Evolutionary conservation across 2,888 invertebrate genomes (phyloP).

Genomic region (Noctua pronuba): DNA sequence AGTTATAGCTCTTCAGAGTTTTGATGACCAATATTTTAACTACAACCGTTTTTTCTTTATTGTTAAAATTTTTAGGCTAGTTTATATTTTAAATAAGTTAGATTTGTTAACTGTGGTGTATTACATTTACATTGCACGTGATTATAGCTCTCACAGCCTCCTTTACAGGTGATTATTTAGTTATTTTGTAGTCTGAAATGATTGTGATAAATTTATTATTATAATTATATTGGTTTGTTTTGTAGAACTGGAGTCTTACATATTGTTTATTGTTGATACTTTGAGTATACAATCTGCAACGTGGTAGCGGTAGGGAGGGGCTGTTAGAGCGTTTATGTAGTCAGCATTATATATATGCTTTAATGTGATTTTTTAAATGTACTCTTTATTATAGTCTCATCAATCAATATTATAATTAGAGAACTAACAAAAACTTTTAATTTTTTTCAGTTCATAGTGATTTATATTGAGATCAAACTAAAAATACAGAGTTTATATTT

Average conservation of each 20-base stretch:
- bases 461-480: slow-evolving; percentile 89
- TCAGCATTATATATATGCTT: slow-evolving; percentile 91
- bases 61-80: slow-evolving; percentile 91
- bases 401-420: slow-evolving; percentile 89
- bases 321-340: slow-evolving; percentile 89
- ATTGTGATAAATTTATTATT: slow-evolving; percentile 87
- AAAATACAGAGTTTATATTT: slow-evolving; percentile 89
- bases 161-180: slow-evolving; percentile 81
- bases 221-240: slow-evolving; percentile 83
- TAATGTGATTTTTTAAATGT: slow-evolving; percentile 91
- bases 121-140: slow-evolving; percentile 88
- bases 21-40: slow-evolving; percentile 89
- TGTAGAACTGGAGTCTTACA: slow-evolving; percentile 76
- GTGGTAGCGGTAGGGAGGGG: slow-evolving; percentile 77
- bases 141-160: slow-evolving; percentile 88
- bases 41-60: slow-evolving; percentile 86
- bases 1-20: slow-evolving; percentile 90
- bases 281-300: slow-evolving; percentile 78
- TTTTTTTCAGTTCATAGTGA: slow-evolving; percentile 89
- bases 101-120: slow-evolving; percentile 90
- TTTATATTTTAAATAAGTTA: slow-evolving; percentile 90
- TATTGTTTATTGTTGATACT: slow-evolving; percentile 87
- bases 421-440: slow-evolving; percentile 89
- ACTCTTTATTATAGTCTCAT: slow-evolving; percentile 90
- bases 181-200: slow-evolving; percentile 87